Conservation (phyloP, 2,113 vertebrate genomes). For the Tonatia bakeri region DNA sequence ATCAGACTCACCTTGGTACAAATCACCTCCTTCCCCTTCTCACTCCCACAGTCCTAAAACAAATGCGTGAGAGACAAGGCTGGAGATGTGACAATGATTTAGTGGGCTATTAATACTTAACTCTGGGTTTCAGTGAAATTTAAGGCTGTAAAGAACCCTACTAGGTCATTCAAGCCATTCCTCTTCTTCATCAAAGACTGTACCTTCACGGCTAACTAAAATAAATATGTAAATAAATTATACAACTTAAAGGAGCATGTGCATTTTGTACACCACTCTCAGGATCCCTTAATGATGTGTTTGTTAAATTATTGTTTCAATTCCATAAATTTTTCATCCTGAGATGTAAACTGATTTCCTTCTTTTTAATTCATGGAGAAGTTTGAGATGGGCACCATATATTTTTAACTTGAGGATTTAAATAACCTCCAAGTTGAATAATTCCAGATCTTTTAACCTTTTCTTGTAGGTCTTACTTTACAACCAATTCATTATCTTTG, state of each 20-base stretch:
- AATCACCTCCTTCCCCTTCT: not conserved
- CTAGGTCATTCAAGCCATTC: conserved; percentile 47
- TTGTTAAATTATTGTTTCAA: conserved; percentile 59
- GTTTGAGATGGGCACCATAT: conserved; percentile 21
- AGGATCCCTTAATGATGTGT: conserved; percentile 32
- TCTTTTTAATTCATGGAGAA: conserved; percentile 59
- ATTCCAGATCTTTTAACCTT: conserved; percentile 74
- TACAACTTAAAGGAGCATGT: conserved; percentile 23
- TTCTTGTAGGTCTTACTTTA: conserved; percentile 74
- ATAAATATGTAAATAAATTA: conserved; percentile 73
- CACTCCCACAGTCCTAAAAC: conserved; percentile 13
- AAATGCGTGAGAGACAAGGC: conserved; percentile 23
- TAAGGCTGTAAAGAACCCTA: conserved; percentile 39
- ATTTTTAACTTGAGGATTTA: conserved; percentile 63
- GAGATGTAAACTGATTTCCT: conserved; percentile 41
- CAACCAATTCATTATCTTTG: conserved; percentile 74
- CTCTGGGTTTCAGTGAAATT: conserved; percentile 62
- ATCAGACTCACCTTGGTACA: conserved; percentile 21
- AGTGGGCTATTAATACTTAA: conserved; percentile 65
- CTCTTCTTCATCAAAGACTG: conserved; percentile 67
- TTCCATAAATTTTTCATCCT: conserved; percentile 49
- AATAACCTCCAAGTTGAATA: conserved; percentile 68
- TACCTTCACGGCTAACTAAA: conserved; percentile 60
- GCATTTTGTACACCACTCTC: conserved; percentile 38
- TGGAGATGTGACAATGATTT: conserved; percentile 51